phyloP scores from a whole-genome alignment of 2,888 invertebrate species.

The Linyphia triangularis region DNA sequence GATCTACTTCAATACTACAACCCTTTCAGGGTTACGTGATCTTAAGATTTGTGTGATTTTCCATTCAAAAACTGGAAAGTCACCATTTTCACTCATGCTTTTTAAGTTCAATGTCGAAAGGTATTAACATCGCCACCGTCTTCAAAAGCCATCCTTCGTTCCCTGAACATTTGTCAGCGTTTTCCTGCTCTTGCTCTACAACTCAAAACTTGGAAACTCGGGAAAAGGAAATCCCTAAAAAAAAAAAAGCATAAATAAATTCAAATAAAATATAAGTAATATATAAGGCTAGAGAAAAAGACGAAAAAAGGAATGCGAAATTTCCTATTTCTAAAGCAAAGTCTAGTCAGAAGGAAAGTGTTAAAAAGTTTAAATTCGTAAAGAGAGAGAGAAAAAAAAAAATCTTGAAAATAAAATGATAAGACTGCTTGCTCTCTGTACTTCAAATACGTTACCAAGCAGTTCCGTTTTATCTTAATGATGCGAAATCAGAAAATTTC shows the following conservation, averaged over 20 bases:
- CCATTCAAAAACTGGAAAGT: too few relatives aligned
- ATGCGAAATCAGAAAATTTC: conserved; percentile 34
- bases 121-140: too few relatives aligned
- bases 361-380: conserved; percentile 13
- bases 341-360: background rate
- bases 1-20: too few relatives aligned
- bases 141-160: background rate
- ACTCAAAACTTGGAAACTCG: background rate
- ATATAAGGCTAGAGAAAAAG: background rate
- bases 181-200: background rate
- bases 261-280: background rate
- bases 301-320: background rate
- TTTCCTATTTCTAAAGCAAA: background rate
- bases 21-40: too few relatives aligned
- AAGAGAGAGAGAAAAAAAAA: background rate
- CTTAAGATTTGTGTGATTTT: too few relatives aligned
- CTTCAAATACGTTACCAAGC: conserved; percentile 6
- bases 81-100: too few relatives aligned
- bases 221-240: background rate
- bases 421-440: conserved; percentile 16
- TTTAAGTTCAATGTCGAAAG: too few relatives aligned
- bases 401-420: conserved; percentile 48
- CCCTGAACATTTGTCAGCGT: background rate
- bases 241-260: background rate
- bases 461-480: conserved; percentile 65